Conservation (phyloP, 2,113 vertebrate species). For the Eleginops maclovinus region DNA sequence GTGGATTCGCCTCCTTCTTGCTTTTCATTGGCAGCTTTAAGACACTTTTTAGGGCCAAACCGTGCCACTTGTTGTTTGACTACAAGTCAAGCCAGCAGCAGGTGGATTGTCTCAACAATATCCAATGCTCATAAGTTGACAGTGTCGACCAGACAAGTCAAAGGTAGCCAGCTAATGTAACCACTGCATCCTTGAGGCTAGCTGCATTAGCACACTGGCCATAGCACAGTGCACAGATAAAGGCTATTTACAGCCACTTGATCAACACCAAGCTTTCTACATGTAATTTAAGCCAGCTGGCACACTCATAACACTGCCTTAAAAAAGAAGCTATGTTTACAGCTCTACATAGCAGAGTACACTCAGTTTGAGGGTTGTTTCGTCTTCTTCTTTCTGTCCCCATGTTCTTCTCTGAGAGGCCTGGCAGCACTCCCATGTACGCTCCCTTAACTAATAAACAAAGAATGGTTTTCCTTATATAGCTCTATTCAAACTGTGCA, state of each 20-base stretch:
- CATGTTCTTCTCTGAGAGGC: constrained; percentile 56
- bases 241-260: constrained; percentile 70
- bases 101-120: constrained; percentile 15
- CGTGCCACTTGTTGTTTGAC: neutral
- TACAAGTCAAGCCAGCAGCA: constrained; percentile 3
- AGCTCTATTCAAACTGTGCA: constrained; percentile 67
- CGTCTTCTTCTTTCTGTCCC: constrained; percentile 64
- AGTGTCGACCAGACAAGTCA: constrained; percentile 8
- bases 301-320: constrained; percentile 35
- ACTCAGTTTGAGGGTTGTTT: constrained; percentile 58
- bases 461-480: constrained; percentile 82
- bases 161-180: constrained; percentile 24
- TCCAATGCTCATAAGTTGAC: constrained; percentile 22
- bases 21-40: too few relatives aligned
- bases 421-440: constrained; percentile 75
- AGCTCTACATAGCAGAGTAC: constrained; percentile 51
- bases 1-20: too few relatives aligned
- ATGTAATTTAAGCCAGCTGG: constrained; percentile 74
- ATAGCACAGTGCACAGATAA: constrained; percentile 54
- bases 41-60: too few relatives aligned
- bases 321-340: constrained; percentile 42
- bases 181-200: constrained; percentile 32
- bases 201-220: constrained; percentile 45
- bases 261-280: constrained; percentile 66
- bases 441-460: constrained; percentile 81